A percentile compares a stretch with the other conserved stretches of the same genome.
These are phyloP conservation scores for Acanthurus leucopareius DNA, from an alignment of 2,797 vertebrate genomes.

Conservation along the genomic window DNA sequence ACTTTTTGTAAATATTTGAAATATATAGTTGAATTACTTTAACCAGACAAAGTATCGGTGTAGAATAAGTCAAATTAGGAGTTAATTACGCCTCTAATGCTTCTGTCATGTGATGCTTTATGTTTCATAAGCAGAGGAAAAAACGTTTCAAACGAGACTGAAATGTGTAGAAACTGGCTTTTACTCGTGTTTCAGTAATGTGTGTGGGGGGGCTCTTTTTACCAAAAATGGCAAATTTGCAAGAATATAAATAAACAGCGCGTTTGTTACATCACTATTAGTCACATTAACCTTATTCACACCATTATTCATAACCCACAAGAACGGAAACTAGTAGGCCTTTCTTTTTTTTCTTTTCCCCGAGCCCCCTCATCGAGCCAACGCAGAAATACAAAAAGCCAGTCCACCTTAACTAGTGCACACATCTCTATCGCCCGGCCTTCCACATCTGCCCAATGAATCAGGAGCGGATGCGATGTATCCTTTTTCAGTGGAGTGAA, in stretches of 20 bases:
- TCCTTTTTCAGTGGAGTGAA: constrained; percentile 86
- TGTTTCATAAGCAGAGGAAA: not conserved
- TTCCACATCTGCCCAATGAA: constrained; percentile 87
- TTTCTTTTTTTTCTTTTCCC: constrained; percentile 5
- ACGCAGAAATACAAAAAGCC: constrained; percentile 4
- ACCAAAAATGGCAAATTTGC: constrained; percentile 21
- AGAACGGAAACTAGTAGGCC: constrained; percentile 61
- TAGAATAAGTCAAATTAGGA: too few species aligned
- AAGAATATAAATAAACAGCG: constrained; percentile 22
- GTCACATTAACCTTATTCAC: constrained; percentile 62
- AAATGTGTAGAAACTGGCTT: not conserved
- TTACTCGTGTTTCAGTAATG: not conserved
- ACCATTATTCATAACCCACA: constrained; percentile 67
- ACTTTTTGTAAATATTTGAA: too few species aligned
- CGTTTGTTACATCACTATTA: constrained; percentile 51
- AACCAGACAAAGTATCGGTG: too few species aligned
- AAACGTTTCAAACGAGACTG: not conserved
- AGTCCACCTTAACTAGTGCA: constrained; percentile 85
- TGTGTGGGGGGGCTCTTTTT: not conserved
- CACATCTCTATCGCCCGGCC: constrained; percentile 79
- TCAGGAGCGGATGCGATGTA: constrained; percentile 87
- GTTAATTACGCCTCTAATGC: too few species aligned
- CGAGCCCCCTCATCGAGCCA: constrained; percentile 24
- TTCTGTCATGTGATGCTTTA: too few species aligned
- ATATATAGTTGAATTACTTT: too few species aligned